phyloP scores from a whole-genome alignment of 2,888 invertebrate species.

The Dendrolimus houi region DNA sequence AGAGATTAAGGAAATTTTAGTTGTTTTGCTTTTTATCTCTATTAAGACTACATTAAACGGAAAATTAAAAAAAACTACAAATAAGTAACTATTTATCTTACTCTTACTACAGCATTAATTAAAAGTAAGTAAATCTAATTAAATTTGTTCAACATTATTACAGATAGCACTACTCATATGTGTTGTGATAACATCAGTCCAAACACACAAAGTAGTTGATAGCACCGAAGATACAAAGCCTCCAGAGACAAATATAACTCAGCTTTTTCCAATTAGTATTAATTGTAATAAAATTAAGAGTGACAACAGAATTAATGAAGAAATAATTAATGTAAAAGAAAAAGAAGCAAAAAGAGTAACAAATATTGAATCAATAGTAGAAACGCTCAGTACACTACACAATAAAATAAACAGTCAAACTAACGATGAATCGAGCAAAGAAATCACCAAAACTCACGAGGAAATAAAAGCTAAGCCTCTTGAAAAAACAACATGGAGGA shows the following conservation, averaged over 20 bases:
- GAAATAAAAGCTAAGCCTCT: slow-evolving; percentile 3
- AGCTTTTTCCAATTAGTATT: slow-evolving; percentile 41
- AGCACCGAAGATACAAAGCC: slow-evolving; percentile 26
- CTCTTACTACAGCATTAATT: no score
- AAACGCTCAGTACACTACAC: no score
- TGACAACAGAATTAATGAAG: slow-evolving; percentile 6
- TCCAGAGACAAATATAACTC: slow-evolving; percentile 38
- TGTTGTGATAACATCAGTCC: background rate
- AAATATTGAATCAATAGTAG: no score
- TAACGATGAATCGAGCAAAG: slow-evolving; percentile 1
- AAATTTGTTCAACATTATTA: background rate
- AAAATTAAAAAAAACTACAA: no score
- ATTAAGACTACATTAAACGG: no score
- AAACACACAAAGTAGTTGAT: slow-evolving; percentile 24
- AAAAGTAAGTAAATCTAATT: no score
- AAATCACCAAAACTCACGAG: slow-evolving; percentile 7
- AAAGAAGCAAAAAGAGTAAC: no score
- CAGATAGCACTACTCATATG: background rate
- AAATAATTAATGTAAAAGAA: slow-evolving; percentile 6
- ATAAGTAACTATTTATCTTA: no score
- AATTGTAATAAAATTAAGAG: slow-evolving; percentile 12
- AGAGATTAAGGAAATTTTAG: no score
- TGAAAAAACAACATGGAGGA: slow-evolving; percentile 36
- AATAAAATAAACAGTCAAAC: background rate
- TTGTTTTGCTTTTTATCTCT: no score